Percentiles rank a stretch among this genome's conserved stretches.
Evolutionary conservation across 2,797 vertebrate species (phyloP).

Genomic region (Gymnocypris eckloni): DNA sequence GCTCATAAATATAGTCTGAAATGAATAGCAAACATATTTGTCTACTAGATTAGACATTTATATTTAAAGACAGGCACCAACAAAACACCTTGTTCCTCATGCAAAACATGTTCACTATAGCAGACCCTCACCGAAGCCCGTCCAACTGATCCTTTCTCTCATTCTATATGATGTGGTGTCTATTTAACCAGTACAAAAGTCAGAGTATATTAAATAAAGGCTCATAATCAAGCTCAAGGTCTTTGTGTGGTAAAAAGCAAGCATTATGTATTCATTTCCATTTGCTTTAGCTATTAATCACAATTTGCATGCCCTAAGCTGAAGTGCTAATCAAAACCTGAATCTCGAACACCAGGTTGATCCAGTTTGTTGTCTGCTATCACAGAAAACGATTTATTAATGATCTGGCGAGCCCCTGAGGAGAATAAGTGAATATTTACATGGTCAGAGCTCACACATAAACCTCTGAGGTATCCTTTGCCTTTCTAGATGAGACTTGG

Average conservation of each 20-base stretch:
- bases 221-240: constrained; percentile 44
- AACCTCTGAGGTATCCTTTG: constrained; percentile 3
- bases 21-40: constrained; percentile 1
- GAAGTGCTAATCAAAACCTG: not conserved
- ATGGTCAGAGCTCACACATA: constrained; percentile 29
- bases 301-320: not conserved
- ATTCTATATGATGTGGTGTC: constrained; percentile 8
- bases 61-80: constrained; percentile 35
- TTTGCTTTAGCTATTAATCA: constrained; percentile 20
- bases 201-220: constrained; percentile 8
- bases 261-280: not conserved
- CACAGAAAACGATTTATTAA: not conserved
- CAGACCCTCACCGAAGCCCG: not conserved
- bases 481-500: not conserved
- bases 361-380: not conserved
- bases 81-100: constrained; percentile 38
- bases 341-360: not conserved
- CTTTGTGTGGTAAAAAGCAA: constrained; percentile 7
- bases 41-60: not conserved
- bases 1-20: not conserved
- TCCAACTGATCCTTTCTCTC: not conserved
- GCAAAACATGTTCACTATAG: constrained; percentile 30
- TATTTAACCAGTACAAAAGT: constrained; percentile 15
- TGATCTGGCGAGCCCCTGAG: constrained; percentile 6
- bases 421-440: constrained; percentile 26